These are phyloP conservation scores for Valencia hispanica DNA, from an alignment of 2,797 vertebrate genomes.

Conservation along the genomic window DNA sequence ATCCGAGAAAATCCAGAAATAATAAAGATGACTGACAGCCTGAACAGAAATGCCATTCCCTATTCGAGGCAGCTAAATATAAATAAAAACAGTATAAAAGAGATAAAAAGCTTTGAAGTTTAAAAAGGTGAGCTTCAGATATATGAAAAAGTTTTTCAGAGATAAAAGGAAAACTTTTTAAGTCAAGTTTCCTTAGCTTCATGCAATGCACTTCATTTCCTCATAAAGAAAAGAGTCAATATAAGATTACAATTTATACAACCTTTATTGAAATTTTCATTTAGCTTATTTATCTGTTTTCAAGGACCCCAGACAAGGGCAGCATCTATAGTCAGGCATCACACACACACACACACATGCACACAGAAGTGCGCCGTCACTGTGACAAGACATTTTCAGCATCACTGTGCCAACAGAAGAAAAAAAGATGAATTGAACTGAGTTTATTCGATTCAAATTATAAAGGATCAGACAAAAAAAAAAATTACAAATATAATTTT, in stretches of 20 bases:
- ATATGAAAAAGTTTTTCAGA: conserved; percentile 35
- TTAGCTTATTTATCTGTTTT: not conserved
- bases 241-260: conserved; percentile 8
- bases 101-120: conserved; percentile 46
- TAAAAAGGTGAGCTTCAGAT: conserved; percentile 46
- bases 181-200: conserved; percentile 42
- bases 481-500: not conserved
- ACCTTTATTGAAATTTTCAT: conserved; percentile 7
- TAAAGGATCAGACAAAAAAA: not conserved
- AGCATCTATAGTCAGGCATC: not conserved
- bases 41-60: conserved; percentile 36
- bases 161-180: conserved; percentile 53
- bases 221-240: not conserved
- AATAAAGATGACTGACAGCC: conserved; percentile 56
- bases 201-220: conserved; percentile 11
- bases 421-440: not conserved
- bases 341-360: not conserved
- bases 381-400: not conserved
- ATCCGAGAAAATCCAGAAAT: conserved; percentile 58
- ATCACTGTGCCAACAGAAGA: not conserved
- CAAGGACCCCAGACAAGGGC: not conserved
- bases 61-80: conserved; percentile 26
- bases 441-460: not conserved
- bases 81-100: conserved; percentile 51
- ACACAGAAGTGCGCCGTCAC: not conserved